Base-by-base conservation (phyloP, 2,113 vertebrate species). In the Pongo pygmaeus region DNA sequence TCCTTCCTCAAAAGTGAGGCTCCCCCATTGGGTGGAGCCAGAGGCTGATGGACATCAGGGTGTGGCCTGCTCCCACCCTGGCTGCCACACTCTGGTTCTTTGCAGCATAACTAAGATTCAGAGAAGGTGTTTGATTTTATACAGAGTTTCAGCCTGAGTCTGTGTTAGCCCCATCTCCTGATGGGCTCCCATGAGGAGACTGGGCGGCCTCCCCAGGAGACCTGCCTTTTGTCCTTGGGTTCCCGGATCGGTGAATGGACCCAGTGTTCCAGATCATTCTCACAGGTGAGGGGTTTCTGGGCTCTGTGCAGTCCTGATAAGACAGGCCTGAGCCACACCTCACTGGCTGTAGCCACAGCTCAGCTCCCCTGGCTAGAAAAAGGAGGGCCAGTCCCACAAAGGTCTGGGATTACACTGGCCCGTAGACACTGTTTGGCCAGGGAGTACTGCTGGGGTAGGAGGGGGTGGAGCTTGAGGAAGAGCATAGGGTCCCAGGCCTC, bases 261-360 rank as follows among this genome's bases (percentile, higher is more conserved):
- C 48, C 18, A 61, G 43, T 61, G 92, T 97, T 94, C 96, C 57
- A 57, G 64, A 5, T 14, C 50, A 38, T 61, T 55, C 22, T 6
- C 6, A 17, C 4, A 22, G 57, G 32, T 40, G 84, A 89, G 77
- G 80, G 22, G 32, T 84, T 91, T 81, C 79, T 81, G 75, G 70
- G 67, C 43, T 90, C 80, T 27, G 35, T 1, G 30, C 35, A 1
- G 40, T 74, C 84, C 75, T 80, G 96, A 96, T 95, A 97, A 94
- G 89, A 91, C 97, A 94, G 97, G 91, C 43, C 55, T 50, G 8
- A 57, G 84, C 35, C 97, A 96, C 3, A 61, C 85, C n/a, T 96
- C 89, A 52, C 27, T 83, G 61, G 52, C 43, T 94, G 57, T 64
- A 46, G 80, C 57, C 69, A 84, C 9, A 0, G 77, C 35, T 13